Conservation (phyloP, 2,113 vertebrate genomes). For the Solea solea region DNA sequence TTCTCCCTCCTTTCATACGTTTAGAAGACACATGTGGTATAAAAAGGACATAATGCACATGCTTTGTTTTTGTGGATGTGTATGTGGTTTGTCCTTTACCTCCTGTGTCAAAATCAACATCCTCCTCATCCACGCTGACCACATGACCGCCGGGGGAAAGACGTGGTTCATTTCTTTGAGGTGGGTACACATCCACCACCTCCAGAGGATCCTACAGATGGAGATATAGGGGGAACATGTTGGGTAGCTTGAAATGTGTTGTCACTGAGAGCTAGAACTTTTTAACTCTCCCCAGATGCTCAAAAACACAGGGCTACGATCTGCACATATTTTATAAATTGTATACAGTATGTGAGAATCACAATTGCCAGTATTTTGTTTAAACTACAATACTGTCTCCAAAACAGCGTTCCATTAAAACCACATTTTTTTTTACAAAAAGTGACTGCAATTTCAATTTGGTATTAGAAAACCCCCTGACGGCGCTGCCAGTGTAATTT, state of each 20-base stretch:
- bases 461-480: constrained; percentile 15
- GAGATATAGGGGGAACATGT: not conserved
- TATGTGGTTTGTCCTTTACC: constrained; percentile 78
- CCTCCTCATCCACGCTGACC: constrained; percentile 85
- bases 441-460: constrained; percentile 16
- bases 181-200: constrained; percentile 55
- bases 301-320: constrained; percentile 9
- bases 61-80: not conserved
- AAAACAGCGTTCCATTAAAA: constrained; percentile 24
- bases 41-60: not conserved
- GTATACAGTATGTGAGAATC: constrained; percentile 1
- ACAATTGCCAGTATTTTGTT: constrained; percentile 17
- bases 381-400: not conserved
- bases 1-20: constrained; percentile 19
- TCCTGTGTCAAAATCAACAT: constrained; percentile 81
- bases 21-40: not conserved
- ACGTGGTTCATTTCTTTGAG: constrained; percentile 32
- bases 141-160: constrained; percentile 73
- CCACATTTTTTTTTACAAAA: constrained; percentile 20
- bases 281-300: constrained; percentile 42
- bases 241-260: constrained; percentile 5
- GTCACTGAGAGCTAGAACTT: not conserved
- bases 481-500: constrained; percentile 11
- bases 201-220: constrained; percentile 60
- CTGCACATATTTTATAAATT: not conserved